These are phyloP conservation scores for Scomber japonicus DNA, from an alignment of 2,113 vertebrate genomes.

Conservation along the genomic window DNA sequence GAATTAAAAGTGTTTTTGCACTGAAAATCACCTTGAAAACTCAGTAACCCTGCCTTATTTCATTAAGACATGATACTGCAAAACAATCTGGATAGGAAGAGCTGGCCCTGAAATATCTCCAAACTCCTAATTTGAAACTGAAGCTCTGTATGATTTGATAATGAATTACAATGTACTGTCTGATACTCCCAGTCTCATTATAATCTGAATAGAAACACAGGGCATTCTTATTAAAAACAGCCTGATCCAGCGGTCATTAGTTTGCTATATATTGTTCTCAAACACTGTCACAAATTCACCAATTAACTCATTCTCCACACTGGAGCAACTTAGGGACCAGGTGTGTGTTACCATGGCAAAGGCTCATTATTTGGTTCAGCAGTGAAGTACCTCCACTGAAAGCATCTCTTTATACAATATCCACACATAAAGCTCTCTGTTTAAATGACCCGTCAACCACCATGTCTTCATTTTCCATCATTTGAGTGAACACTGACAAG, in stretches of 20 bases:
- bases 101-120: constrained; percentile 10
- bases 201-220: constrained; percentile 15
- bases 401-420: constrained; percentile 2
- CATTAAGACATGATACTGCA: no score
- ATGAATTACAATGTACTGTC: constrained; percentile 1
- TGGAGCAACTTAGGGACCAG: constrained; percentile 14
- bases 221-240: constrained; percentile 36
- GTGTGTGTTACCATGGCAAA: constrained; percentile 67
- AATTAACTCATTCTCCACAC: constrained; percentile 20
- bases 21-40: constrained; percentile 6
- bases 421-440: neutral
- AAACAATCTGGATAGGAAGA: neutral
- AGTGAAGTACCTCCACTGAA: constrained; percentile 7
- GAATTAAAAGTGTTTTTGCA: neutral
- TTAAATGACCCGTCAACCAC: neutral
- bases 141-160: constrained; percentile 16
- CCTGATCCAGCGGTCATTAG: constrained; percentile 24
- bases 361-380: constrained; percentile 54
- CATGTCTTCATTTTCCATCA: neutral
- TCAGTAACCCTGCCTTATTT: neutral
- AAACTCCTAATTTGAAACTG: constrained; percentile 18
- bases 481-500: no score
- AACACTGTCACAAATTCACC: constrained; percentile 25
- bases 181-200: constrained; percentile 11
- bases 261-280: constrained; percentile 21